phyloP scores from a whole-genome alignment of 2,797 vertebrate species.

The Leuciscus waleckii region DNA sequence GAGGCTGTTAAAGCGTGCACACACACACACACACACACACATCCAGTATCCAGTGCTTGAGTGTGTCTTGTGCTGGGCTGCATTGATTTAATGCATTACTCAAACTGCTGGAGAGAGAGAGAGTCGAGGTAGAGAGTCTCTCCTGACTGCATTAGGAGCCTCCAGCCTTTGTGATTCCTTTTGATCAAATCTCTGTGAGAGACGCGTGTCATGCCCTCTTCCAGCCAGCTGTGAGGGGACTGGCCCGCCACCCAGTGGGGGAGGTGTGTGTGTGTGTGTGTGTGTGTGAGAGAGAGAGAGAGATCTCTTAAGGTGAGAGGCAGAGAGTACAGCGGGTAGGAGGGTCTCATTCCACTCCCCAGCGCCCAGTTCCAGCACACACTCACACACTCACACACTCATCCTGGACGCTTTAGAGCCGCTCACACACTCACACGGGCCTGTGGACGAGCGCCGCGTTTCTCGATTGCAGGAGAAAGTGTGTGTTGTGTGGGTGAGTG shows the following conservation, averaged over 20 bases:
- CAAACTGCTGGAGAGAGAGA: slow-evolving; percentile 73
- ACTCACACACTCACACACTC: slow-evolving; percentile 77
- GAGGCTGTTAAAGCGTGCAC: slow-evolving; percentile 72
- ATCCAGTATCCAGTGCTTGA: slow-evolving; percentile 58
- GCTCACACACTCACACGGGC: slow-evolving; percentile 67
- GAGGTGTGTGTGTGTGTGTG: slow-evolving; percentile 69
- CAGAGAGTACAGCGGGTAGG: slow-evolving; percentile 81
- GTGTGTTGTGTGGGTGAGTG: slow-evolving; percentile 50
- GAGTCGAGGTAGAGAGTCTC: slow-evolving; percentile 69
- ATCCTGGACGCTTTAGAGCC: slow-evolving; percentile 89
- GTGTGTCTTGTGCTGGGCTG: slow-evolving; percentile 83
- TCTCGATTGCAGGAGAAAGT: slow-evolving; percentile 59
- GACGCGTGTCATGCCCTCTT: slow-evolving; percentile 92
- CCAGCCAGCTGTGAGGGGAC: slow-evolving; percentile 90
- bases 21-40: slow-evolving; percentile 58
- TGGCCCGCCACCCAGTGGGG: slow-evolving; percentile 86
- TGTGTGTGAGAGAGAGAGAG: slow-evolving; percentile 73
- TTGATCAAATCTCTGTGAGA: slow-evolving; percentile 96
- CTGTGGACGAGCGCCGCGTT: slow-evolving; percentile 52
- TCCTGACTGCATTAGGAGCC: slow-evolving; percentile 86
- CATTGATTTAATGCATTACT: slow-evolving; percentile 89
- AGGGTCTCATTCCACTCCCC: slow-evolving; percentile 90
- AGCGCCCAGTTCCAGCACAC: slow-evolving; percentile 84
- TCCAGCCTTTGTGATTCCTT: slow-evolving; percentile 88
- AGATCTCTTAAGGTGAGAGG: slow-evolving; percentile 87